A percentile compares a stretch with the other conserved stretches of the same genome.
Conservation (phyloP, 2,888 invertebrate species). For the Rotaria macrura region DNA sequence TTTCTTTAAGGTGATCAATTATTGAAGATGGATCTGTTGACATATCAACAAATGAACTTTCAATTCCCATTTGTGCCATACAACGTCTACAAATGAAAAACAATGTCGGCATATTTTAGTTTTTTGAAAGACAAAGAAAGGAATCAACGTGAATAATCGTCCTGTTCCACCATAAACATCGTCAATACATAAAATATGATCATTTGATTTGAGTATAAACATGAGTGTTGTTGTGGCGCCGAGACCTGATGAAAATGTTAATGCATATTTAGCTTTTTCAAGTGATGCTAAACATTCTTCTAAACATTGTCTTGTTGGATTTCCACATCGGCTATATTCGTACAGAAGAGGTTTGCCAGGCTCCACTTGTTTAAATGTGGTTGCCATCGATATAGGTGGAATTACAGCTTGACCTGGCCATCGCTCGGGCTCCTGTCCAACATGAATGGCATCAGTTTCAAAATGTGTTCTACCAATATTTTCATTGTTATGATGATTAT, state of each 20-base stretch:
- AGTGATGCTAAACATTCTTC: conserved; percentile 78
- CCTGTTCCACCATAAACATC: conserved; percentile 78
- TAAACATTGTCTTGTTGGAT: conserved; percentile 76
- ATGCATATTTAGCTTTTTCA: conserved; percentile 71
- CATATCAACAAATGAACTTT: conserved; percentile 67
- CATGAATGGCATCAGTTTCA: conserved; percentile 54
- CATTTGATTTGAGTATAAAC: conserved; percentile 67
- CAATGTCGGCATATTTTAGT: not conserved
- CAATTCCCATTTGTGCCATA: conserved; percentile 61
- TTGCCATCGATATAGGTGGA: conserved; percentile 75
- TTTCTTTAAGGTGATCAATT: conserved; percentile 62
- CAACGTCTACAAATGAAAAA: conserved; percentile 53
- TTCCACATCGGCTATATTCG: conserved; percentile 84
- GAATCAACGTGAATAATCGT: conserved; percentile 24
- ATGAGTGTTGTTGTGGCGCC: conserved; percentile 69
- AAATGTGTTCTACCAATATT: not conserved
- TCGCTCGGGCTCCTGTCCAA: conserved; percentile 77
- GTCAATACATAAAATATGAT: conserved; percentile 77
- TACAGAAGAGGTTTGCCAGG: conserved; percentile 75
- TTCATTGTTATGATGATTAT: not conserved
- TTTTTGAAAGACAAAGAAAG: not conserved
- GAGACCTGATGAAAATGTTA: conserved; percentile 73
- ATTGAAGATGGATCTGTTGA: conserved; percentile 59
- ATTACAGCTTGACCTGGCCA: conserved; percentile 66
- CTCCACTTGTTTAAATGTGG: conserved; percentile 78